Conservation (phyloP, 2,888 invertebrate genomes). For the Lacanobia wlatinum region DNA sequence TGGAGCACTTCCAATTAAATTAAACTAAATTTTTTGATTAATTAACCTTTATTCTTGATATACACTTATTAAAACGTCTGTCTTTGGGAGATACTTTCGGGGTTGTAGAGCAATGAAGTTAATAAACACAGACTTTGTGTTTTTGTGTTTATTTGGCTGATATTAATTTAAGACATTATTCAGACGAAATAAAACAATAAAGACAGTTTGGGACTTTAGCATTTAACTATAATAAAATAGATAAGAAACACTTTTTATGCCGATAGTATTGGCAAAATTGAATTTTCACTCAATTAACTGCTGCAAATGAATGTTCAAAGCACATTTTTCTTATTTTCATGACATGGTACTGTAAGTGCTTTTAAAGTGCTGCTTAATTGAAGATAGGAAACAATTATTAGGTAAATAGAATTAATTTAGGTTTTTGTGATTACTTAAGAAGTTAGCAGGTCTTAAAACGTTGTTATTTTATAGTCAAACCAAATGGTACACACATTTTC, state of each 20-base stretch:
- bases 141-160: background rate
- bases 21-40: constrained; percentile 21
- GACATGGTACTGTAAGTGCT: background rate
- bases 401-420: background rate
- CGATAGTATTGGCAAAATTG: background rate
- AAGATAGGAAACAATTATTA: background rate
- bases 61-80: background rate
- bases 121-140: background rate
- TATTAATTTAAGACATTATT: background rate
- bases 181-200: background rate
- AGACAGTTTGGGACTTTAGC: no score
- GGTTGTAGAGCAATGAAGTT: background rate
- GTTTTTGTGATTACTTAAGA: background rate
- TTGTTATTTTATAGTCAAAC: constrained; percentile 8
- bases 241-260: background rate
- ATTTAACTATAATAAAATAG: background rate
- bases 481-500: no score
- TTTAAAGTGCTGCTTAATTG: background rate
- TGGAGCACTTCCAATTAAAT: constrained; percentile 28
- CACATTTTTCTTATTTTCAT: no score
- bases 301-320: background rate
- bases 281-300: background rate
- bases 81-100: background rate
- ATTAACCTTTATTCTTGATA: constrained; percentile 13
- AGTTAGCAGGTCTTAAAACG: constrained; percentile 2